phyloP scores from a whole-genome alignment of 1,140 invertebrate genomes.

The Epicauta chinensis region DNA sequence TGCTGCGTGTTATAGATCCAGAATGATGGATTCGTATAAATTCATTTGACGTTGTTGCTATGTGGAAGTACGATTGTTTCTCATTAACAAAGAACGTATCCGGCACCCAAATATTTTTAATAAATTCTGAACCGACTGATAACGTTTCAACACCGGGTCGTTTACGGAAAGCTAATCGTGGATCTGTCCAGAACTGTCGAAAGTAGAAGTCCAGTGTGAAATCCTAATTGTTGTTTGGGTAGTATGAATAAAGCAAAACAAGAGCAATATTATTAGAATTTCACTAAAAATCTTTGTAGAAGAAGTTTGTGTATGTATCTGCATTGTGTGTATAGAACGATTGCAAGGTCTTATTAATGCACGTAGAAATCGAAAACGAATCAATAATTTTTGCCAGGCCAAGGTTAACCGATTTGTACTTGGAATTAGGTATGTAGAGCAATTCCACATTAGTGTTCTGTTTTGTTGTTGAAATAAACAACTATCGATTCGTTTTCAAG shows the following conservation, averaged over 20 bases:
- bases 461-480: no score
- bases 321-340: no score
- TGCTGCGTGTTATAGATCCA: conserved; percentile 90
- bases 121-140: conserved; percentile 88
- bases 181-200: conserved; percentile 97
- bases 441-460: no score
- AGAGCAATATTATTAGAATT: not conserved
- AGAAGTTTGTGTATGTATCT: no score
- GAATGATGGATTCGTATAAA: conserved; percentile 93
- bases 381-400: no score
- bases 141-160: conserved; percentile 80
- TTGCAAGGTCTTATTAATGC: no score
- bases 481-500: no score
- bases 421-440: no score
- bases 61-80: conserved; percentile 97
- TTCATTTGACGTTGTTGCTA: conserved; percentile 94
- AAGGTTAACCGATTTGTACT: no score
- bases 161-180: conserved; percentile 83
- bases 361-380: no score
- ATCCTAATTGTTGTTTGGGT: conserved; percentile 67
- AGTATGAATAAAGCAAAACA: no score
- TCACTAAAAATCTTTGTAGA: no score
- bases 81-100: conserved; percentile 98
- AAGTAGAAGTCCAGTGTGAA: conserved; percentile 99
- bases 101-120: conserved; percentile 97